These are phyloP conservation scores for Hecatera dysodea DNA, from an alignment of 2,888 invertebrate genomes.

Conservation along the genomic window DNA sequence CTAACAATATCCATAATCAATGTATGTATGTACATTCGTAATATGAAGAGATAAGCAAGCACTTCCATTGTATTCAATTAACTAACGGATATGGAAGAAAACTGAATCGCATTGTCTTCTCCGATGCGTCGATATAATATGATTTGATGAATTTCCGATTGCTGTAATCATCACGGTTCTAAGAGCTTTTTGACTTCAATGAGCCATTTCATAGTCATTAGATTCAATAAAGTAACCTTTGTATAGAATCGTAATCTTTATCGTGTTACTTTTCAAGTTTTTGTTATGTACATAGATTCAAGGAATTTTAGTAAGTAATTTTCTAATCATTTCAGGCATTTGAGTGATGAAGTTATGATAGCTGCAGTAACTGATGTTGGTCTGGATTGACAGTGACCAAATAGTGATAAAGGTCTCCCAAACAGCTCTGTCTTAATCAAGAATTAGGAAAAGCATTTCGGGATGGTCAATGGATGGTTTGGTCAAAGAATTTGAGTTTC, in stretches of 20 bases:
- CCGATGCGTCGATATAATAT: constrained; percentile 66
- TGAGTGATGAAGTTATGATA: too few relatives aligned
- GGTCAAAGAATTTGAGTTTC: background rate
- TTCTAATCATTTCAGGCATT: too few relatives aligned
- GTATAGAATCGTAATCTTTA: constrained; percentile 22
- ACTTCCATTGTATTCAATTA: constrained; percentile 77
- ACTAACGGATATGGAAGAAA: constrained; percentile 72
- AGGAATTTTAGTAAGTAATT: background rate
- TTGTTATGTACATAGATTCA: constrained; percentile 4
- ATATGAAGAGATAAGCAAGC: constrained; percentile 66
- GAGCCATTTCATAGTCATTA: constrained; percentile 56
- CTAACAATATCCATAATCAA: constrained; percentile 62
- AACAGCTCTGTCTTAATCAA: background rate
- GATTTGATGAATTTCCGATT: constrained; percentile 72
- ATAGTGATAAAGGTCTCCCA: too few relatives aligned
- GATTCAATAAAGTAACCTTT: constrained; percentile 48
- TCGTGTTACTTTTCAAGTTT: constrained; percentile 15
- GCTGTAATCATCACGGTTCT: constrained; percentile 60
- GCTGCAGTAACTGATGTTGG: too few relatives aligned
- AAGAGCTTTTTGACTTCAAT: constrained; percentile 65
- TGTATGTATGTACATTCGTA: constrained; percentile 66
- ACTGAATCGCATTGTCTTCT: constrained; percentile 66
- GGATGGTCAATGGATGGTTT: background rate
- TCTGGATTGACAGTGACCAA: too few relatives aligned
- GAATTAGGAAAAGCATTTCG: background rate